phyloP scores from a whole-genome alignment of 2,113 vertebrate species.

The Pleuronectes platessa region DNA sequence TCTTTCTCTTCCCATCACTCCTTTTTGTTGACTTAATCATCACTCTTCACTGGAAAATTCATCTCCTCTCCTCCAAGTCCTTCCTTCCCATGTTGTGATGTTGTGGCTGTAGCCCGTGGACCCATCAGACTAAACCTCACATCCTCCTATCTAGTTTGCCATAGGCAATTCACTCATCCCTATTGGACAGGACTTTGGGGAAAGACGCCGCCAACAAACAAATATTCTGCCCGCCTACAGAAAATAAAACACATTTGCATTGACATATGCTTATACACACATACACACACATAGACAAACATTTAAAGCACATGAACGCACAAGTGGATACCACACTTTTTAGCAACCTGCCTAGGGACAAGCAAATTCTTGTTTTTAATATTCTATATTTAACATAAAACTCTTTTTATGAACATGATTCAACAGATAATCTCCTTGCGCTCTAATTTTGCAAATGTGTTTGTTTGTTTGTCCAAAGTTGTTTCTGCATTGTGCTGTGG shows the following conservation, averaged over 20 bases:
- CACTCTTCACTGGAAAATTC: slow-evolving; percentile 3
- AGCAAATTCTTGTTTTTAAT: slow-evolving; percentile 27
- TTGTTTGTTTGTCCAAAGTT: slow-evolving; percentile 33
- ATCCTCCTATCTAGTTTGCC: slow-evolving; percentile 59
- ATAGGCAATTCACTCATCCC: slow-evolving; percentile 68
- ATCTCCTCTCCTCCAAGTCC: slow-evolving; percentile 1
- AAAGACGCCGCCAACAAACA: slow-evolving; percentile 60
- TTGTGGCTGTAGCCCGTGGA: slow-evolving; percentile 46
- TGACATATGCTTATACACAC: slow-evolving; percentile 4
- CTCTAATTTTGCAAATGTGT: slow-evolving; percentile 32
- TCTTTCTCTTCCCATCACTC: slow-evolving; percentile 27
- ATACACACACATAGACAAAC: slow-evolving; percentile 6
- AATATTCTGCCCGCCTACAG: slow-evolving; percentile 61
- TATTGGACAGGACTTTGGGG: slow-evolving; percentile 63
- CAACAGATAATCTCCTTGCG: slow-evolving; percentile 21
- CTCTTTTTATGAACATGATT: slow-evolving; percentile 25
- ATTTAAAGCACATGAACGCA: background rate
- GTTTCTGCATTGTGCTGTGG: slow-evolving; percentile 8
- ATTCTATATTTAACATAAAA: slow-evolving; percentile 17
- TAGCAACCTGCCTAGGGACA: slow-evolving; percentile 42
- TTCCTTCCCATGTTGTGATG: slow-evolving; percentile 33
- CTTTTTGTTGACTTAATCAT: slow-evolving; percentile 64
- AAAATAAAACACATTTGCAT: slow-evolving; percentile 31
- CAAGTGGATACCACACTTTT: slow-evolving; percentile 34
- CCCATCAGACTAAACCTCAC: slow-evolving; percentile 57